Conservation (phyloP, 2,113 vertebrate genomes). For the Pelusios castaneus region DNA sequence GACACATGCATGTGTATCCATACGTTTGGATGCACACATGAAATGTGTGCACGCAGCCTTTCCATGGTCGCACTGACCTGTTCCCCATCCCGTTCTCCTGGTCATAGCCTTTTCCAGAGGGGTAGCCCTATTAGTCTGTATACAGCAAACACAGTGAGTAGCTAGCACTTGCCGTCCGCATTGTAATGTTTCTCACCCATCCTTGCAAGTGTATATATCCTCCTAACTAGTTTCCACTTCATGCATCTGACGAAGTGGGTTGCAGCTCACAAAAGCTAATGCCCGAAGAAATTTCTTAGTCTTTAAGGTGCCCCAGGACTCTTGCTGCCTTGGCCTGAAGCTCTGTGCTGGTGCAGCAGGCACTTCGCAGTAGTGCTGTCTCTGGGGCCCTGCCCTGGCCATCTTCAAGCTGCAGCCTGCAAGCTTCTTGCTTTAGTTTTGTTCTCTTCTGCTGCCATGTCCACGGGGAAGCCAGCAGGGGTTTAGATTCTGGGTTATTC, state of each 20-base stretch:
- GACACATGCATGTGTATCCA: neutral
- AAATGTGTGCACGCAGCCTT: neutral
- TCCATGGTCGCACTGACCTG: rapidly evolving
- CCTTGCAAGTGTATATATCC: too few relatives aligned
- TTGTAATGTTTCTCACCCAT: too few relatives aligned
- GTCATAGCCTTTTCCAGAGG: too few relatives aligned
- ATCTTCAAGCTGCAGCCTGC: neutral
- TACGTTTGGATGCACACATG: neutral
- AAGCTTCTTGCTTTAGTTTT: neutral
- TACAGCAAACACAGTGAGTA: too few relatives aligned
- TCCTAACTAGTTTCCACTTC: too few relatives aligned
- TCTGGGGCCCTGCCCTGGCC: neutral
- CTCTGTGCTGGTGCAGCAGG: neutral
- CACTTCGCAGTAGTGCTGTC: neutral
- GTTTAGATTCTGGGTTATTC: neutral
- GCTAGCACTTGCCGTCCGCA: too few relatives aligned
- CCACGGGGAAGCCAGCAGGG: neutral
- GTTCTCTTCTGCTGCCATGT: neutral
- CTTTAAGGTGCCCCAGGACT: too few relatives aligned
- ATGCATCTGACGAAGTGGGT: too few relatives aligned
- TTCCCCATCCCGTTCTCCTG: neutral
- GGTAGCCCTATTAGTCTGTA: too few relatives aligned
- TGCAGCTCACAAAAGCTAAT: too few relatives aligned
- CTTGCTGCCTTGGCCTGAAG: neutral
- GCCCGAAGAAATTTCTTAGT: too few relatives aligned